These are phyloP conservation scores for Lepidochrysops patricia DNA, from an alignment of 2,888 invertebrate species.

Conservation along the genomic window DNA sequence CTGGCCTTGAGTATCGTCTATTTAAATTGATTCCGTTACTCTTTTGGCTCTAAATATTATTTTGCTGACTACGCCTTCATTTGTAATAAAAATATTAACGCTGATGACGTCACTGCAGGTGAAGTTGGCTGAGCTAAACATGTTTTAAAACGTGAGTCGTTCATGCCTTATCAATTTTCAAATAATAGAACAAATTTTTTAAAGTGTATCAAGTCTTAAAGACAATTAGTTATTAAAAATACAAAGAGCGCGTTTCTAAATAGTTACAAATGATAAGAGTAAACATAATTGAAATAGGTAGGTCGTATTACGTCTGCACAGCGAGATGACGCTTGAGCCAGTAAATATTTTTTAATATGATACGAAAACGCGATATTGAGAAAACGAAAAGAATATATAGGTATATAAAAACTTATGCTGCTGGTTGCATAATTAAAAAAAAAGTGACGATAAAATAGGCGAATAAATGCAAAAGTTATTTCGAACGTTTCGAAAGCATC, in stretches of 20 bases:
- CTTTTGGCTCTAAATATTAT: not conserved
- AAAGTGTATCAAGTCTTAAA: not conserved
- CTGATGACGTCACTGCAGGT: conserved; percentile 24
- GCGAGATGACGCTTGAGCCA: conserved; percentile 28
- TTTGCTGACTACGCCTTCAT: not conserved
- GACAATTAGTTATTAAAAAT: not conserved
- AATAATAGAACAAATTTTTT: not conserved
- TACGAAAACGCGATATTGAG: not conserved
- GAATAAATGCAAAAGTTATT: conserved; percentile 39
- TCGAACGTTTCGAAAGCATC: conserved; percentile 60
- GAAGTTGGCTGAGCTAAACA: conserved; percentile 17
- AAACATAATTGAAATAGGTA: conserved; percentile 17
- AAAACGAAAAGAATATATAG: not conserved
- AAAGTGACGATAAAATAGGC: conserved; percentile 32
- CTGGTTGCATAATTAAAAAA: conserved; percentile 29
- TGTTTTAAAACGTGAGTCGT: not conserved
- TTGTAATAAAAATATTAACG: conserved; percentile 2
- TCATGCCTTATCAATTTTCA: not conserved
- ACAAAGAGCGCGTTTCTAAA: not conserved
- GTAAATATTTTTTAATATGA: not conserved
- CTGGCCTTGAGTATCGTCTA: conserved; percentile 21
- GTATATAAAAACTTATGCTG: not conserved
- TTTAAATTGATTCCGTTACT: conserved; percentile 19
- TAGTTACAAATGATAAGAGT: not conserved
- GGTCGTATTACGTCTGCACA: conserved; percentile 21